Conservation (phyloP, 2,113 vertebrate species). For the Asarcornis scutulata region DNA sequence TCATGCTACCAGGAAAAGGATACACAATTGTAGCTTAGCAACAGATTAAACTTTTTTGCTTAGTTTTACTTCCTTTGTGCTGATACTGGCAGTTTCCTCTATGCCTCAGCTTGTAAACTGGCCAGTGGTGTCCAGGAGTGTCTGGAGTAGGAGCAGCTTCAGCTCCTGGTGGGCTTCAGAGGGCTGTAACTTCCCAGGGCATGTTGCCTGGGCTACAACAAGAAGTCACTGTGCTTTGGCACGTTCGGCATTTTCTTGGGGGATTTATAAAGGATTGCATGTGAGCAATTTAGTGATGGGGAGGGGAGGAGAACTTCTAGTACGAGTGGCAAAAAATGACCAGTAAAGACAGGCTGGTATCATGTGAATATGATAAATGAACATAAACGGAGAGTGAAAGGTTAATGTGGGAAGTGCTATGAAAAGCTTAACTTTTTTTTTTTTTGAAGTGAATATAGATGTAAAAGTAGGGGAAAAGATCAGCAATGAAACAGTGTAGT, state of each 20-base stretch:
- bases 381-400: background rate
- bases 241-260: accelerated
- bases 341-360: background rate
- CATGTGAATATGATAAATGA: background rate
- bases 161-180: background rate
- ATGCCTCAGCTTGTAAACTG: background rate
- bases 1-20: background rate
- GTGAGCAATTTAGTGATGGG: accelerated
- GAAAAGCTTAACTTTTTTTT: background rate
- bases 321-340: accelerated
- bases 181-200: background rate
- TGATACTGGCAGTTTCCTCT: background rate
- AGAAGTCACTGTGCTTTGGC: background rate
- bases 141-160: background rate
- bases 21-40: background rate
- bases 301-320: background rate
- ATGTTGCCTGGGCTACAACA: background rate
- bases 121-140: background rate
- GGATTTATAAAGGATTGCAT: accelerated
- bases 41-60: background rate
- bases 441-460: background rate
- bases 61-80: background rate
- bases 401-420: background rate
- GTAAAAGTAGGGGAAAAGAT: background rate
- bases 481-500: accelerated